Percentiles rank a stretch among this genome's conserved stretches.
Conservation (phyloP, 2,888 invertebrate species). For the Creontiades dilutus region DNA sequence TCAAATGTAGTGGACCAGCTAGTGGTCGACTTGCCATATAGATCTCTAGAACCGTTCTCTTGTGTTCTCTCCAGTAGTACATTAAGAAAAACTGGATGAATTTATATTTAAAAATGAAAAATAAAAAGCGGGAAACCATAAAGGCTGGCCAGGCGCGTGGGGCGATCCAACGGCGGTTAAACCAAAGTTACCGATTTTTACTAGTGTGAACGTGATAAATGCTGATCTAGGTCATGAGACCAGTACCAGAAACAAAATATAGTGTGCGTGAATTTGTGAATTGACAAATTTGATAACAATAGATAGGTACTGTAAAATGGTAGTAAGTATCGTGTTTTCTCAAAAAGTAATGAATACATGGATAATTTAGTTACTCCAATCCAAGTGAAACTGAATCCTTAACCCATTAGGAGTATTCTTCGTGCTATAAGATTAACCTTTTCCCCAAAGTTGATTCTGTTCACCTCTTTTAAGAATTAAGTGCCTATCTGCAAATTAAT, state of each 20-base stretch:
- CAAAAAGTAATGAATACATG: too few species aligned
- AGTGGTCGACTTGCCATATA: conserved; percentile 46
- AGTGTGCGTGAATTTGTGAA: not conserved
- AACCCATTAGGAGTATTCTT: too few species aligned
- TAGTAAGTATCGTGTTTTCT: too few species aligned
- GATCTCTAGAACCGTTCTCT: conserved; percentile 43
- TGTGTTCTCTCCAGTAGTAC: not conserved
- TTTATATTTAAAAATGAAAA: not conserved
- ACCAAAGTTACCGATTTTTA: conserved; percentile 62
- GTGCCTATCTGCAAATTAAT: too few species aligned
- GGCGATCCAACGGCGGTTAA: conserved; percentile 58
- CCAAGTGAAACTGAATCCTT: too few species aligned
- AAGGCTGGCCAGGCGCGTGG: conserved; percentile 31
- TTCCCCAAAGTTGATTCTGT: too few species aligned
- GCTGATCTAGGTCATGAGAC: not conserved
- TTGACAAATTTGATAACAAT: too few species aligned
- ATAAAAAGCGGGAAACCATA: not conserved
- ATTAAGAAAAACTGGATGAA: not conserved
- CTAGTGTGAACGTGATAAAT: conserved; percentile 8
- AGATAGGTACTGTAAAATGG: too few species aligned
- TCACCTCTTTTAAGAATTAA: too few species aligned
- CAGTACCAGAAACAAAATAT: not conserved
- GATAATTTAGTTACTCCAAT: too few species aligned
- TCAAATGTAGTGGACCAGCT: conserved; percentile 60
- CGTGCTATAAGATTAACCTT: too few species aligned